Base-by-base conservation (phyloP, 30 jellyfish, hydroid and myxozoan species). In the Kudoa iwatai region DNA sequence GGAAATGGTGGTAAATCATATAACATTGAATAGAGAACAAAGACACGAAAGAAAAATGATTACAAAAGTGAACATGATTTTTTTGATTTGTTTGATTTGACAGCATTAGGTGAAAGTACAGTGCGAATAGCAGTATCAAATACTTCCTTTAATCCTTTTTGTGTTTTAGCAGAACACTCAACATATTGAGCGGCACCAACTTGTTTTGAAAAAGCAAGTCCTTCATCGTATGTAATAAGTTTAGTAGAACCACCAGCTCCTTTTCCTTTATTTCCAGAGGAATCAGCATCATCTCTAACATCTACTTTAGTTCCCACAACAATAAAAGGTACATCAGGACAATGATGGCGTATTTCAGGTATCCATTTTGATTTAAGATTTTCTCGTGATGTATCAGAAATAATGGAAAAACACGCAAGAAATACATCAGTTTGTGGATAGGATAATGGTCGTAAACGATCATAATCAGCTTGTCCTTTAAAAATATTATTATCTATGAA, bases 131-230 rank as follows among this genome's bases (percentile, higher is more conserved):
- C 96, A 45, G 64, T 87, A 39, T 77, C 96, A 25, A 77, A 77
- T 33, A 77, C 88, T 45, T 77, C 88, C 53, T 77, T 77, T 45
- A 77, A 67, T 32, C 88, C 88, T 42, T 77, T 62, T 41, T 77
- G 96, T 12, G 96, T 77, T 22, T 61, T 48, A 19, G 96, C 96
- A 49, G 96, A 77, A 47, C 96, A 77, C 48, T 77, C 96, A 34
- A 56, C 30, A 43, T 62, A 77, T 44, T 77, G 64, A 35, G 62
- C 88, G 12, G 89, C 85, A 17, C 57, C 50, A 25, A 77, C 55
- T 49, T 77, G 88, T 51, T 71, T 71, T 23, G n/a, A n/a, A n/a
- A n/a, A n/a, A n/a, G n/a, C n/a, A n/a, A n/a, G n/a, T n/a, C n/a
- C 36, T n/a, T 28, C 36, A 28, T 28, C n/a, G 11, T 28, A 28